phyloP scores from a whole-genome alignment of 1,140 invertebrate species.

The Nephila pilipes region DNA sequence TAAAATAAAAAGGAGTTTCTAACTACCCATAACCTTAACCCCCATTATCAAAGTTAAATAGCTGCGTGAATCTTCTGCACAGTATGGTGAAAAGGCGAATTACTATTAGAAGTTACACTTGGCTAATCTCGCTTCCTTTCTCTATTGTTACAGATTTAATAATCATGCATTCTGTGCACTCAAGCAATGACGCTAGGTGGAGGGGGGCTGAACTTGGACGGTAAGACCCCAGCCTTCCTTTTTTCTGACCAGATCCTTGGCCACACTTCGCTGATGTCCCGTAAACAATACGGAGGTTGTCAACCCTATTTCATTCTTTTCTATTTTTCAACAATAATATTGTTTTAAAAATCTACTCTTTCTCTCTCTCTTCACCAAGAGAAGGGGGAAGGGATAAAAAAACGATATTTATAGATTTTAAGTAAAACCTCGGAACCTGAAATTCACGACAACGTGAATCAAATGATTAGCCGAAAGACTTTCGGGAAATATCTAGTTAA shows the following conservation, averaged over 20 bases:
- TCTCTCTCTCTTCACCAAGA: not conserved
- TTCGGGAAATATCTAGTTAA: too few species aligned
- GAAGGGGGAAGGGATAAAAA: not conserved
- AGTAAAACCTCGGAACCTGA: not conserved
- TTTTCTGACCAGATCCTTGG: not conserved
- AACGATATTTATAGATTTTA: too few species aligned
- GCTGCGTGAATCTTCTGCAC: not conserved
- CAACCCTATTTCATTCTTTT: slow-evolving; percentile 2
- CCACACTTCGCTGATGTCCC: slow-evolving; percentile 40
- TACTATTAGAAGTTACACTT: slow-evolving; percentile 54
- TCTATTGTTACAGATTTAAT: slow-evolving; percentile 69
- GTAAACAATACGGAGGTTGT: slow-evolving; percentile 52
- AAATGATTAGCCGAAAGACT: not conserved
- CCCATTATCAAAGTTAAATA: not conserved
- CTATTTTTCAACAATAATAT: not conserved
- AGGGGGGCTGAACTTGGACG: not conserved
- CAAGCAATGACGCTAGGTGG: slow-evolving; percentile 16
- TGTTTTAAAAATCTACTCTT: not conserved
- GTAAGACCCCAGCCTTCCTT: not conserved
- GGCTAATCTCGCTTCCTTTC: slow-evolving; percentile 56
- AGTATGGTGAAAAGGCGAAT: slow-evolving; percentile 15
- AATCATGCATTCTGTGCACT: slow-evolving; percentile 53
- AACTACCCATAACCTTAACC: not conserved
- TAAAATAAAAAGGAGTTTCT: not conserved
- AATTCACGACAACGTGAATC: not conserved